Evolutionary conservation across 1,140 invertebrate genomes (phyloP).

Genomic region (Bombus difficillimus): DNA sequence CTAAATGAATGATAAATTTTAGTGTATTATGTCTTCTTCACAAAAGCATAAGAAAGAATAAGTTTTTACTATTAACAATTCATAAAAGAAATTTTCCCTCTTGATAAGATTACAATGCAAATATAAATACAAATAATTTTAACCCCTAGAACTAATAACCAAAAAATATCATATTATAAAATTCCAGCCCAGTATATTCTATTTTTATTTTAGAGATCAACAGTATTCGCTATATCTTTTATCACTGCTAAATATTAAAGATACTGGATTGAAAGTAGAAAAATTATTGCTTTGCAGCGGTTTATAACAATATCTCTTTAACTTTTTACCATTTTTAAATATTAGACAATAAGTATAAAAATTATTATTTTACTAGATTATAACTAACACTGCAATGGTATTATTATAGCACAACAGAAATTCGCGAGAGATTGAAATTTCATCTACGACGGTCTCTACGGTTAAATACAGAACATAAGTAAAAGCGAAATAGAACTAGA

Average conservation of each 20-base stretch:
- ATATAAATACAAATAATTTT: neutral
- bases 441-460: neutral
- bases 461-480: neutral
- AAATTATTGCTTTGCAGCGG: neutral
- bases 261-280: too few relatives aligned
- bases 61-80: neutral
- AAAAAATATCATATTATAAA: neutral
- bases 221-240: neutral
- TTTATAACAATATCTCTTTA: neutral
- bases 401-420: neutral
- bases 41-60: neutral
- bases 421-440: neutral
- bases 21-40: neutral
- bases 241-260: too few relatives aligned
- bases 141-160: too few relatives aligned
- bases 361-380: neutral
- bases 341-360: neutral
- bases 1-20: neutral
- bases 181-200: neutral
- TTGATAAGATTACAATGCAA: neutral
- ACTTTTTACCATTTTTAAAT: neutral
- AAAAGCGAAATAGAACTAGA: neutral
- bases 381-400: too few relatives aligned
- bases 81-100: neutral
- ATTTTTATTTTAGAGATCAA: neutral